Conservation (phyloP, 1,140 invertebrate species). For the Rhagoletis zephyria region DNA sequence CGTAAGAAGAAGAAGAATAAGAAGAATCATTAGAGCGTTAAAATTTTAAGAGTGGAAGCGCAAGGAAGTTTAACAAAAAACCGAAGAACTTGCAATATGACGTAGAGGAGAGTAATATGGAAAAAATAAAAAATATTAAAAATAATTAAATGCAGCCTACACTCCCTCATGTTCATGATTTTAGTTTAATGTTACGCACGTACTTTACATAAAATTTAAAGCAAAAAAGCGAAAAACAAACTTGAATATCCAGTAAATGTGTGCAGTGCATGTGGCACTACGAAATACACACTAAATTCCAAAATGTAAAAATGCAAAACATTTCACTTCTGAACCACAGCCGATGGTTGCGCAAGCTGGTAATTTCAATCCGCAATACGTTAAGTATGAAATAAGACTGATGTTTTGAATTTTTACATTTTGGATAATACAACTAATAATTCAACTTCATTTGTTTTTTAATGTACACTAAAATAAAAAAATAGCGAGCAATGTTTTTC, state of each 20-base stretch:
- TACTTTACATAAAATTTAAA: slow-evolving; percentile 25
- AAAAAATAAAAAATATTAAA: background rate
- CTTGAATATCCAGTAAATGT: background rate
- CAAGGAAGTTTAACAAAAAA: background rate
- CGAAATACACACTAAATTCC: background rate
- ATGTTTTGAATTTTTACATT: too few relatives aligned
- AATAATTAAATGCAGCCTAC: background rate
- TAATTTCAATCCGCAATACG: too few relatives aligned
- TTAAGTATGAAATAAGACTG: too few relatives aligned
- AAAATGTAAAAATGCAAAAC: too few relatives aligned
- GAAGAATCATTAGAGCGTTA: background rate
- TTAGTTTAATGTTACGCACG: slow-evolving; percentile 27
- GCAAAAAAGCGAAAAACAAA: background rate
- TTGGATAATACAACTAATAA: too few relatives aligned
- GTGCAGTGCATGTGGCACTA: background rate
- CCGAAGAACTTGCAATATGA: slow-evolving; percentile 21
- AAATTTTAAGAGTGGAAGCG: background rate
- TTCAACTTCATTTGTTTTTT: background rate
- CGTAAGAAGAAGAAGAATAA: slow-evolving; percentile 57
- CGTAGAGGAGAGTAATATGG: background rate
- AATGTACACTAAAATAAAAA: background rate
- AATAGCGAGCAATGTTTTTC: slow-evolving; percentile 8
- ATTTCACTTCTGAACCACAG: too few relatives aligned
- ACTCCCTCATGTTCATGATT: slow-evolving; percentile 14
- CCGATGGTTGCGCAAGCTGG: too few relatives aligned